These are phyloP conservation scores for Teinopalpus imperialis DNA, from an alignment of 2,888 invertebrate species.

Conservation along the genomic window DNA sequence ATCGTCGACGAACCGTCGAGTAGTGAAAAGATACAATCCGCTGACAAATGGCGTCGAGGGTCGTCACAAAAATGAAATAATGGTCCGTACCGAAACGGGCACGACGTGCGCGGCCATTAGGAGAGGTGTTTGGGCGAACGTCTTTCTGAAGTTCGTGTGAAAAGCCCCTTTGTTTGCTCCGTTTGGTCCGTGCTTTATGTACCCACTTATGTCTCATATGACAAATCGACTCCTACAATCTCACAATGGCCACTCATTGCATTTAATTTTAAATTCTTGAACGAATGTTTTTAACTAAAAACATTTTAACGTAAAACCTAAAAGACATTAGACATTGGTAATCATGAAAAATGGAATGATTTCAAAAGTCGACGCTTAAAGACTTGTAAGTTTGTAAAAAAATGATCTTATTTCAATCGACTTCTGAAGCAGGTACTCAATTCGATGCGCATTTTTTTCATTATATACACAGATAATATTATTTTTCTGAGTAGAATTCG, in stretches of 20 bases:
- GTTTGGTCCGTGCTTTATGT: conserved; percentile 77
- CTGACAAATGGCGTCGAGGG: conserved; percentile 78
- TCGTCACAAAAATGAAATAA: conserved; percentile 80
- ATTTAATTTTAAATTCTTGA: conserved; percentile 52
- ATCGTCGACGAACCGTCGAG: conserved; percentile 70
- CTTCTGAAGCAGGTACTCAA: too few relatives aligned
- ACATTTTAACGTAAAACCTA: conserved; percentile 35
- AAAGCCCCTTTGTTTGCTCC: conserved; percentile 77
- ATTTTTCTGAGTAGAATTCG: too few relatives aligned
- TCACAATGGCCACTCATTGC: conserved; percentile 63
- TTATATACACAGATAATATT: too few relatives aligned
- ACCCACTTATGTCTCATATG: conserved; percentile 72
- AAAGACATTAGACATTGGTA: conserved; percentile 25
- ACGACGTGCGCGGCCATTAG: conserved; percentile 73
- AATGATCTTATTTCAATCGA: too few relatives aligned
- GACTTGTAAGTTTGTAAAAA: too few relatives aligned
- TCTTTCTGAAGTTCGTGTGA: conserved; percentile 75
- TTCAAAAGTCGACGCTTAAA: too few relatives aligned
- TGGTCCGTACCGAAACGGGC: conserved; percentile 75
- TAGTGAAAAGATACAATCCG: conserved; percentile 77
- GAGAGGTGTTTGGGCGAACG: conserved; percentile 79
- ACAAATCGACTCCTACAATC: conserved; percentile 66
- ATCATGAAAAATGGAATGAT: conserved; percentile 22
- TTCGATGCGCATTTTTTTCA: too few relatives aligned
- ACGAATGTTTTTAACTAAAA: conserved; percentile 34